Evolutionary conservation across 2,113 vertebrate species (phyloP).

Genomic region (Gymnobelideus leadbeateri): DNA sequence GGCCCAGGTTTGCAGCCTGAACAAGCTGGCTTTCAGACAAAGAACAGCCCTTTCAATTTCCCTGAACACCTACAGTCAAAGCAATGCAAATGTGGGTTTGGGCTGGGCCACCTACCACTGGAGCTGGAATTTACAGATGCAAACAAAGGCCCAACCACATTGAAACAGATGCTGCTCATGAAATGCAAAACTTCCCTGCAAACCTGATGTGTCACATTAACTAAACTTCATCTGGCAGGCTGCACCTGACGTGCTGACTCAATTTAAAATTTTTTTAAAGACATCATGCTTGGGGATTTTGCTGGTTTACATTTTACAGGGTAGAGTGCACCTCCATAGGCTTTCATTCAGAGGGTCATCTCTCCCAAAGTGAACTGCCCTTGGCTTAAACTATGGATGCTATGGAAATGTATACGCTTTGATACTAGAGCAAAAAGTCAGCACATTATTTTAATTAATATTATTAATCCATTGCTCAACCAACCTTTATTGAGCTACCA

Average conservation of each 20-base stretch:
- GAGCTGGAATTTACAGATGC: not conserved
- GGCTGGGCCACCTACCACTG: not conserved
- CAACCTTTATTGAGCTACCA: not conserved
- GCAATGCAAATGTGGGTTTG: not conserved
- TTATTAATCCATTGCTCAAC: not conserved
- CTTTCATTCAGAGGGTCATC: not conserved
- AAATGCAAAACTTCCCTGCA: not conserved
- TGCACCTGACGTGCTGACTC: not conserved
- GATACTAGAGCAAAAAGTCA: not conserved
- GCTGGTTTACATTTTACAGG: not conserved
- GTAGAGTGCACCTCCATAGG: fast-evolving
- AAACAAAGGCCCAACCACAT: not conserved
- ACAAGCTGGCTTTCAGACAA: not conserved
- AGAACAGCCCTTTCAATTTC: not conserved
- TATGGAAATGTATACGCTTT: not conserved
- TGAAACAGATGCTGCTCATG: not conserved
- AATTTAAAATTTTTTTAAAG: not conserved
- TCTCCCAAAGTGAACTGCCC: not conserved
- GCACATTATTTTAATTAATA: not conserved
- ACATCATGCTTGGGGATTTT: not conserved
- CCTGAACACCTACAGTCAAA: not conserved
- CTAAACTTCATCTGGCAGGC: not conserved
- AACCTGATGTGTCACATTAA: not conserved
- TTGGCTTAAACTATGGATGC: not conserved
- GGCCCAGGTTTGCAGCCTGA: not conserved